A percentile compares a stretch with the other conserved stretches of the same genome.
phyloP scores from a whole-genome alignment of 2,888 invertebrate genomes.

The Hydrotaea diabolus region DNA sequence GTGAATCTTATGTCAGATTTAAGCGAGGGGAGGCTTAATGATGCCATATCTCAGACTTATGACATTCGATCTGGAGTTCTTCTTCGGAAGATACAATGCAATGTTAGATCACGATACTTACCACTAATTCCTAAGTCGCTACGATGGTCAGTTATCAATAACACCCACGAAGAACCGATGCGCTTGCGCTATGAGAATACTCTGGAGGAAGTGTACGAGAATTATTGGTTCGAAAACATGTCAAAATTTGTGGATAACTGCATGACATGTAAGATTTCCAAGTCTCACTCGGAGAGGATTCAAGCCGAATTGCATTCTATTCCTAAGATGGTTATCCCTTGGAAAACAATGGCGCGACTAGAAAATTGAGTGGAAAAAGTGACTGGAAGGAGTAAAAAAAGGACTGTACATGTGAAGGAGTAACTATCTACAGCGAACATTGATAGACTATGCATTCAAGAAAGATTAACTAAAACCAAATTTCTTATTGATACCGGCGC shows the following conservation, averaged over 20 bases:
- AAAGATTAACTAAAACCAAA: no score
- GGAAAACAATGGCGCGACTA: slow-evolving; percentile 44
- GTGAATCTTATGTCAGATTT: no score
- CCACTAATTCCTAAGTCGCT: slow-evolving; percentile 45
- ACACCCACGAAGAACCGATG: slow-evolving; percentile 46
- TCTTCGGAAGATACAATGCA: slow-evolving; percentile 33
- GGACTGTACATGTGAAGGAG: no score
- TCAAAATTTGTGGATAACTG: slow-evolving; percentile 37
- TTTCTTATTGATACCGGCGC: no score
- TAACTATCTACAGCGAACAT: no score
- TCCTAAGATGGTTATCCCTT: no score
- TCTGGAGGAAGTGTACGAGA: slow-evolving; percentile 42
- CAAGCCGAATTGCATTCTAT: no score
- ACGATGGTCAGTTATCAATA: slow-evolving; percentile 48
- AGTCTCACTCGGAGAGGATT: no score
- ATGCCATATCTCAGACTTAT: not conserved
- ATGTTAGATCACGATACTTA: slow-evolving; percentile 37
- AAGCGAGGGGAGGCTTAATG: not conserved
- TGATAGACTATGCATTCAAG: no score
- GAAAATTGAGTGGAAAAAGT: slow-evolving; percentile 51
- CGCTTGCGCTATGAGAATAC: slow-evolving; percentile 58
- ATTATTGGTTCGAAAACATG: slow-evolving; percentile 61
- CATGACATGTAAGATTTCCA: no score
- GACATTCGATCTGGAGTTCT: slow-evolving; percentile 11
- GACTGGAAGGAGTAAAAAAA: no score